phyloP scores from a whole-genome alignment of 1,140 invertebrate species.

The Pachypeltis micranthus region DNA sequence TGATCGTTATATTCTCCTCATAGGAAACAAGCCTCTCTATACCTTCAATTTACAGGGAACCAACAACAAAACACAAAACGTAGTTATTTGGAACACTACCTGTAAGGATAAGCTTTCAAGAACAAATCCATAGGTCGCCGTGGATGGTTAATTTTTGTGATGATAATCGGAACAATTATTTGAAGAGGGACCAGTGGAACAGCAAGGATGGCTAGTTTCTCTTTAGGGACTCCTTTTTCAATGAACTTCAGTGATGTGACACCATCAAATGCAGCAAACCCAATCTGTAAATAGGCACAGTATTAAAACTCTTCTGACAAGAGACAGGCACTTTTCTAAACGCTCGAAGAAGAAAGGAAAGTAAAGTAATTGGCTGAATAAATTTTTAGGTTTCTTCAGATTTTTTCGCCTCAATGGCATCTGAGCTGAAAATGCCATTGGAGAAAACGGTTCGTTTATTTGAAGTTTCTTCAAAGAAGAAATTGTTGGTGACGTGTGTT shows the following conservation, averaged over 20 bases:
- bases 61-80: neutral
- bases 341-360: conserved; percentile 22
- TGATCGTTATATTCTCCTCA: neutral
- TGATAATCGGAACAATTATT: conserved; percentile 80
- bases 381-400: conserved; percentile 10
- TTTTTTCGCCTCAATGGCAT: no score
- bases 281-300: conserved; percentile 73
- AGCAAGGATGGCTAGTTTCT: conserved; percentile 81
- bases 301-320: neutral
- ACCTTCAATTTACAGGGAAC: no score
- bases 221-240: conserved; percentile 90
- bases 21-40: no score
- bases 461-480: no score
- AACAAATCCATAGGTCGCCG: conserved; percentile 79
- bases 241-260: conserved; percentile 90
- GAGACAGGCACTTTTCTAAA: no score
- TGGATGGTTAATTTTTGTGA: conserved; percentile 69
- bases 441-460: no score
- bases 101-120: conserved; percentile 76
- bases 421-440: no score
- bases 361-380: neutral
- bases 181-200: conserved; percentile 90
- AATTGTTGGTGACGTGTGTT: no score
- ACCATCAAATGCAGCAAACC: conserved; percentile 90
- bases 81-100: conserved; percentile 42